Base-by-base conservation (phyloP, 1,140 invertebrate genomes). In the Belonocnema kinseyi region DNA sequence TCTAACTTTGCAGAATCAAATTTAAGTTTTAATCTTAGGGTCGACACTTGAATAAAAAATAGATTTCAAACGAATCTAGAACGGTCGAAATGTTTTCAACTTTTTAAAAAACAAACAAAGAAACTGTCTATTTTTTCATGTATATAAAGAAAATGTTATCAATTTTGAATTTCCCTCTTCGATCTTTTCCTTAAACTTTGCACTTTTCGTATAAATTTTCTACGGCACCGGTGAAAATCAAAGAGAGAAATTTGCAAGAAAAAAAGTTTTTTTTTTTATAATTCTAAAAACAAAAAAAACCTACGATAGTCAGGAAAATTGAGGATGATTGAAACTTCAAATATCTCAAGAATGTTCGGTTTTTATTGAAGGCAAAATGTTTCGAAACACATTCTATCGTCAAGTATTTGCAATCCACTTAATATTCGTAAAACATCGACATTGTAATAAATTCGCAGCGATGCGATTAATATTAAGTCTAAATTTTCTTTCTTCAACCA, bases 291-390 rank as follows among this genome's bases (percentile, higher is more conserved):
- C 21, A 26, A 26, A 26, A 1, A 26, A 56, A 56, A n/a, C 21
- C 33, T 33, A 33, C 14, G 14, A 58, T 19, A 1, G 33, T 40
- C 61, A 66, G 61, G 61, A 40, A 66, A 66, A 66, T 66, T 14
- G n/a, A 40, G n/a, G 13, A 61, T 16, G 13, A 61, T 33, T 3
- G 11, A 61, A 61, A 61, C 33, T 21, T 61, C 40, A 46, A 46
- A 46, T 46, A 46, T 46, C 40, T 61, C 26, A 61, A 11, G 26
- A 33, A 16, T 66, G 33, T 66, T 66, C 26, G 10, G 33, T 8
- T n/a, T 66, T 66, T 66, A 66, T 66, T 66, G 61, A 66, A 33
- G 61, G 21, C 61, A 33, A 66, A 40, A 66, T 66, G 33, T 40
- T 26, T 26, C 61, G 61, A 66, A 66, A 66, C 40, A n/a, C 40